Evolutionary conservation across 1,140 invertebrate species (phyloP).

Genomic region (Caligus rogercresseyi): DNA sequence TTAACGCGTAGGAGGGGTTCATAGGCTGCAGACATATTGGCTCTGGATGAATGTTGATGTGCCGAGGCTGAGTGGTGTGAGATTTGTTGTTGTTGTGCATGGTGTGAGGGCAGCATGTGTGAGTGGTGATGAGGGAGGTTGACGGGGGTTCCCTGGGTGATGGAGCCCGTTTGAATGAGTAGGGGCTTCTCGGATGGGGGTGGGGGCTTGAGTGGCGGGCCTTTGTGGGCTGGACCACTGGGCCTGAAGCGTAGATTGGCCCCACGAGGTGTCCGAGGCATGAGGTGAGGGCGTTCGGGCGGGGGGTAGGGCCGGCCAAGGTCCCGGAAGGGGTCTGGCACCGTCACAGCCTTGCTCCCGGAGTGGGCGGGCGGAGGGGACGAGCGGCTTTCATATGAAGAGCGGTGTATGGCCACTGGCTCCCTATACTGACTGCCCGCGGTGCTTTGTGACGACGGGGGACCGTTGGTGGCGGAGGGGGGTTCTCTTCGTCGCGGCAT

Average conservation of each 20-base stretch:
- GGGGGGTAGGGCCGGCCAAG: not conserved
- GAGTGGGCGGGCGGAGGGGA: slow-evolving; percentile 4
- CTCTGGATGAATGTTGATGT: slow-evolving; percentile 20
- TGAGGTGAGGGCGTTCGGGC: not conserved
- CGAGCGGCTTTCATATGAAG: too few relatives aligned
- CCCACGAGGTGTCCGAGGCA: not conserved
- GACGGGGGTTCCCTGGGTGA: slow-evolving; percentile 74
- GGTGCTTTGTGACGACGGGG: not conserved
- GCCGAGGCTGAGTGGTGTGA: slow-evolving; percentile 17
- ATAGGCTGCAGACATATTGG: slow-evolving; percentile 17
- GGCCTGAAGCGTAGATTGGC: not conserved
- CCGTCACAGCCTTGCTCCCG: slow-evolving; percentile 5
- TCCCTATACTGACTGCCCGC: not conserved
- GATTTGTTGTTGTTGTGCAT: not conserved
- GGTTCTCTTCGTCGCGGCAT: slow-evolving; percentile 11
- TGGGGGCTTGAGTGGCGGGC: not conserved
- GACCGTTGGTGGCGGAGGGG: slow-evolving; percentile 24
- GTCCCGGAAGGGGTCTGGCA: slow-evolving; percentile 1
- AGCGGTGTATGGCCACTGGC: not conserved
- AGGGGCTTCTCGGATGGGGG: not conserved
- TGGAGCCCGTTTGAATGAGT: slow-evolving; percentile 42
- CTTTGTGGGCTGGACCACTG: not conserved
- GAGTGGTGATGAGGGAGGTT: too few relatives aligned
- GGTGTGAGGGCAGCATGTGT: too few relatives aligned
- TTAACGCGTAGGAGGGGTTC: slow-evolving; percentile 19